phyloP scores from a whole-genome alignment of 1,140 invertebrate species.

The Cyphomyrmex costatus region DNA sequence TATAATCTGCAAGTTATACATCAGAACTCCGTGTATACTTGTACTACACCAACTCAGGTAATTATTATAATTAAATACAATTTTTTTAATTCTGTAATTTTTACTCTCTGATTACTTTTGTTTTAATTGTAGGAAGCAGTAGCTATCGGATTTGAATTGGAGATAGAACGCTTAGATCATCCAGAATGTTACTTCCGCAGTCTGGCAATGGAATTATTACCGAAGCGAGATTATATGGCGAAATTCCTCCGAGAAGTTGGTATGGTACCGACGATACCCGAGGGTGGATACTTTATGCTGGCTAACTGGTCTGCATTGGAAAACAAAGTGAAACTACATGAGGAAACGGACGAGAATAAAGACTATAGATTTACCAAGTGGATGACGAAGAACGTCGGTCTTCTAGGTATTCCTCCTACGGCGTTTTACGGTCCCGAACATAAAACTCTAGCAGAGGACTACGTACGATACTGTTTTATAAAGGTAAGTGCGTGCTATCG shows the following conservation, averaged over 20 bases:
- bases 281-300: conserved; percentile 99
- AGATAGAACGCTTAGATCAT: conserved; percentile 90
- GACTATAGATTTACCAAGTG: conserved; percentile 98
- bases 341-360: conserved; percentile 91
- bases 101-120: conserved; percentile 1
- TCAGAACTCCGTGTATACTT: conserved; percentile 98
- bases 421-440: conserved; percentile 96
- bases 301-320: conserved; percentile 95
- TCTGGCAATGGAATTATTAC: conserved; percentile 91
- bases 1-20: conserved; percentile 95
- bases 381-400: conserved; percentile 96
- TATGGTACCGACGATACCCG: conserved; percentile 96
- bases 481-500: conserved; percentile 91
- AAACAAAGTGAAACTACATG: conserved; percentile 89
- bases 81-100: background rate
- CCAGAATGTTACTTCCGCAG: conserved; percentile 95
- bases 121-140: conserved; percentile 93
- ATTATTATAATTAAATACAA: conserved; percentile 14
- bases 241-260: conserved; percentile 93
- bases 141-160: conserved; percentile 95
- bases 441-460: conserved; percentile 95
- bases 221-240: conserved; percentile 95
- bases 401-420: conserved; percentile 97
- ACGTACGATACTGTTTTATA: conserved; percentile 97
- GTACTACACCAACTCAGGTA: conserved; percentile 93